Evolutionary conservation across 2,888 invertebrate genomes (phyloP), one percentile per base, ranked within the genome.

Genomic region (Noctua janthina): DNA sequence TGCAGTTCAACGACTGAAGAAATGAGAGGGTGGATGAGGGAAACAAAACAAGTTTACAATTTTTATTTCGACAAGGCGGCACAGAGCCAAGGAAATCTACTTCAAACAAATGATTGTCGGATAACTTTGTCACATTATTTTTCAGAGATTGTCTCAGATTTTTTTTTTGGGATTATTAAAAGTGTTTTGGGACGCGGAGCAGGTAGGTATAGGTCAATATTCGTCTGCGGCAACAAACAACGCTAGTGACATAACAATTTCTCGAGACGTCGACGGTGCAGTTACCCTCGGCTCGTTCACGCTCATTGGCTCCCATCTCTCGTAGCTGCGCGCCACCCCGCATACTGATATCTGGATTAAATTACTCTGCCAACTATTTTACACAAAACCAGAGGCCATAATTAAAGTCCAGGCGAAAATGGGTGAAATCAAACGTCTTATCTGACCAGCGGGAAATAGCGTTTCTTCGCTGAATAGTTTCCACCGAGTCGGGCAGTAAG

Each of bases 361-460:
- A 96, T 97, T 96, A 96, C 96, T 96, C 94, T 91, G 88, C 94
- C 95, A 96, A 97, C 96, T 96, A 96, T 96, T 96, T 96, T 96
- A 96, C 96, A 96, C 96, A 96, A 96, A 96, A 96, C 96, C 95
- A 93, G 94, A 92, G 96, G 95, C 96, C 94, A 96, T 96, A 97
- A 97, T 97, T 97, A 97, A 97, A 96, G 95, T 94, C 96, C 95
- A 91, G 91, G 93, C 93, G 94, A 95, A 96, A 96, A 96, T 95
- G 94, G 95, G 95, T 94, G 94, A 95, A 96, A 96, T 97, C 96
- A 96, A 96, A 96, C 96, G 97, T 95, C 97, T 97, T 97, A 97
- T 97, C 97, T 96, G 96, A 95, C 96, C 96, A 94, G 90, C 92
- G 95, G 94, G 96, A 95, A 96, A 96, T 96, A 95, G 96, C 95